phyloP scores from a whole-genome alignment of 2,113 vertebrate species.

The Podarcis muralis region DNA sequence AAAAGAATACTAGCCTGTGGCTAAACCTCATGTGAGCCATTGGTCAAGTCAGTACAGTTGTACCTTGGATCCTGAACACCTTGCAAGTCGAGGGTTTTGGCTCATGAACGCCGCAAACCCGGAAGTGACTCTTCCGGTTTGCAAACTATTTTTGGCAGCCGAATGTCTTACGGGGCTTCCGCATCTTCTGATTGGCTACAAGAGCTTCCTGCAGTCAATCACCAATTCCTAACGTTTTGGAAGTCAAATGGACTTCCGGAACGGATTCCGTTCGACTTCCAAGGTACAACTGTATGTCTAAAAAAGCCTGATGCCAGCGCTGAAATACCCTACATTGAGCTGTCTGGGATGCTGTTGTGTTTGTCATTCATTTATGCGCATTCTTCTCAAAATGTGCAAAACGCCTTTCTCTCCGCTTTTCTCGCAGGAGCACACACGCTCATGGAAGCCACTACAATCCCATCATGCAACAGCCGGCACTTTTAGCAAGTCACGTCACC shows the following conservation, averaged over 20 bases:
- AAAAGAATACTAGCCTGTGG: background rate
- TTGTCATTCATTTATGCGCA: background rate
- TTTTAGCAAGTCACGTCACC: conserved; percentile 91
- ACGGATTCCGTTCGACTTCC: too few species aligned
- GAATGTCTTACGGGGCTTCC: too few species aligned
- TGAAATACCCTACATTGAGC: fast-evolving
- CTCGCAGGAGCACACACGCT: conserved; percentile 85
- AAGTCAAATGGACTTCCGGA: too few species aligned
- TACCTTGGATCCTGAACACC: background rate
- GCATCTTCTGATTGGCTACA: too few species aligned
- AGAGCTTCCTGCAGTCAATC: too few species aligned
- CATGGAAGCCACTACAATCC: conserved; percentile 97
- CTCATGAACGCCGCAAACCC: too few species aligned
- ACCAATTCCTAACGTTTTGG: too few species aligned
- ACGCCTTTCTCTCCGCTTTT: background rate
- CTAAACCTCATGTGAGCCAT: background rate
- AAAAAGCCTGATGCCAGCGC: background rate
- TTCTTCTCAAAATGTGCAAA: background rate
- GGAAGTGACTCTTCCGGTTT: too few species aligned
- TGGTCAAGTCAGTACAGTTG: background rate
- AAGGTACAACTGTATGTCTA: background rate
- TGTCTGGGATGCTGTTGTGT: fast-evolving
- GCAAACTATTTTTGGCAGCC: too few species aligned
- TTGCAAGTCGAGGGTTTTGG: background rate
- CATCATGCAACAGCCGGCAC: conserved; percentile 98